Conservation (phyloP, 1,140 invertebrate species). For the Lepidurus couesii region DNA sequence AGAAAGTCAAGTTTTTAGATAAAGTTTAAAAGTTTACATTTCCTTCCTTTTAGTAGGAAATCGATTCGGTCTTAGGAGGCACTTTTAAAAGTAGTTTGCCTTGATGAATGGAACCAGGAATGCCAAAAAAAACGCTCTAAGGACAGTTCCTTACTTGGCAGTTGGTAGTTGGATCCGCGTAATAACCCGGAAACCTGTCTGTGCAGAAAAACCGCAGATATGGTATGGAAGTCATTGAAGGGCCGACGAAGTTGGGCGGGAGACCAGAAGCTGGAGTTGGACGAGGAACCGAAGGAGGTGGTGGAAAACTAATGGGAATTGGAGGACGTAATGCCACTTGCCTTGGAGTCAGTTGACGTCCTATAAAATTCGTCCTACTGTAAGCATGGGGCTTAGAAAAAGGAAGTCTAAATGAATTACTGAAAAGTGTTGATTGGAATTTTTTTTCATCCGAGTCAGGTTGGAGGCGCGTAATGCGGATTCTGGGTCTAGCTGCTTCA, state of each 20-base stretch:
- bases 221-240: conserved; percentile 24
- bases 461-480: background rate
- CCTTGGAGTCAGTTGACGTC: background rate
- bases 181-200: conserved; percentile 34
- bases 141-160: conserved; percentile 34
- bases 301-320: background rate
- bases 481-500: background rate
- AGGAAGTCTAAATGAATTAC: background rate
- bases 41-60: conserved; percentile 17
- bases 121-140: background rate
- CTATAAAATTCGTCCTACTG: background rate
- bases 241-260: background rate
- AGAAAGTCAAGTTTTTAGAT: background rate
- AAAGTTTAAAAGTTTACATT: conserved; percentile 9
- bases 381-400: background rate
- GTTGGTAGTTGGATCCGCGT: conserved; percentile 34
- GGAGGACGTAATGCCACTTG: background rate
- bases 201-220: conserved; percentile 34
- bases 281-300: background rate
- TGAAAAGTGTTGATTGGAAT: background rate
- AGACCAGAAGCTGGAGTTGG: background rate
- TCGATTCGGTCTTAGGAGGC: conserved; percentile 25
- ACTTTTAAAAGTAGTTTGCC: background rate
- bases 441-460: background rate
- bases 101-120: background rate